Conservation (phyloP, 1,140 invertebrate species). For the Rhagoletis zephyria region DNA sequence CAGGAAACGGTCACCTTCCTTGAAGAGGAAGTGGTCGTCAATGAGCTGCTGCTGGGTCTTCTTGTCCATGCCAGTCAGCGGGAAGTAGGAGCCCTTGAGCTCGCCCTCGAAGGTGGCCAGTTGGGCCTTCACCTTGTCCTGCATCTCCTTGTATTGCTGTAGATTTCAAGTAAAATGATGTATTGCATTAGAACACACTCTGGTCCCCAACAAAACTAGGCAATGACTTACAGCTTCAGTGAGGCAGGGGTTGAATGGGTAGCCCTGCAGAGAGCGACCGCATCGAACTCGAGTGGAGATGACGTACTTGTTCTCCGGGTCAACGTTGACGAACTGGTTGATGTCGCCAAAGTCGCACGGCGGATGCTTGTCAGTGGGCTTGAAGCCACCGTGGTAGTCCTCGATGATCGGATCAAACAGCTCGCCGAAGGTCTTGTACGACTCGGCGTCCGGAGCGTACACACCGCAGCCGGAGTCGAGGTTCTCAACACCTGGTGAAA, state of each 20-base stretch:
- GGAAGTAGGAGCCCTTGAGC: conserved; percentile 93
- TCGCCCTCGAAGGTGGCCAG: conserved; percentile 86
- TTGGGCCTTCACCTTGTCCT: conserved; percentile 87
- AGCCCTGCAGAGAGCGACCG: conserved; percentile 92
- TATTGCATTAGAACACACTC: too few species aligned
- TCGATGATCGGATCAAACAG: conserved; percentile 97
- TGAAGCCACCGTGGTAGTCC: conserved; percentile 95
- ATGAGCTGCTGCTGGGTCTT: conserved; percentile 94
- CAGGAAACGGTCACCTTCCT: conserved; percentile 87
- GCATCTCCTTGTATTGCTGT: conserved; percentile 97
- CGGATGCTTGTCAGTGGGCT: conserved; percentile 93
- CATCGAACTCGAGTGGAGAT: conserved; percentile 96
- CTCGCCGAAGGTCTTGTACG: conserved; percentile 90
- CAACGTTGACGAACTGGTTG: conserved; percentile 89
- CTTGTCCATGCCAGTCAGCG: conserved; percentile 95
- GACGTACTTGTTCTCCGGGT: conserved; percentile 90
- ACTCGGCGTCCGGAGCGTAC: conserved; percentile 94
- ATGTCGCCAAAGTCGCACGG: conserved; percentile 94
- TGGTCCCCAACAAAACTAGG: too few species aligned
- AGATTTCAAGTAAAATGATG: too few species aligned
- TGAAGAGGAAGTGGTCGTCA: conserved; percentile 98
- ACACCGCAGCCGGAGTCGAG: conserved; percentile 93
- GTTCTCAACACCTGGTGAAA: too few species aligned
- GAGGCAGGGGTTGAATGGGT: conserved; percentile 96
- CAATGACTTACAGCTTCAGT: too few species aligned